A percentile compares a stretch with the other conserved stretches of the same genome.
These are phyloP conservation scores for Euleptes europaea DNA, from an alignment of 2,113 vertebrate genomes.

Conservation along the genomic window DNA sequence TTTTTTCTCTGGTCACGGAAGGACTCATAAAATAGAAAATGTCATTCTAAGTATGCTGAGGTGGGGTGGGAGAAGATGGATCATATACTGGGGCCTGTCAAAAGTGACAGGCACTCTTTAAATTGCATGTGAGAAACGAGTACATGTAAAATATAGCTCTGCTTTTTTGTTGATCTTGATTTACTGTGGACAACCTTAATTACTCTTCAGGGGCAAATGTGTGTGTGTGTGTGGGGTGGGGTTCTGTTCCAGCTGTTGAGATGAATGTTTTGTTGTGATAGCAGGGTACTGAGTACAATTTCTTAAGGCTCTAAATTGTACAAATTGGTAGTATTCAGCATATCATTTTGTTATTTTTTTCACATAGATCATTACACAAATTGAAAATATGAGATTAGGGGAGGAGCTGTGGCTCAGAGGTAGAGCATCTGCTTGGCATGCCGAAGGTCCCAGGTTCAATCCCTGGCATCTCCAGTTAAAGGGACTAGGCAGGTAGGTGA, in stretches of 20 bases:
- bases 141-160: slow-evolving; percentile 4
- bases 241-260: neutral
- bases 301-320: neutral
- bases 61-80: slow-evolving; percentile 4
- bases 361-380: neutral
- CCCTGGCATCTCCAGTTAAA: no score
- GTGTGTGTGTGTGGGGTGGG: neutral
- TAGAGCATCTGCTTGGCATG: no score
- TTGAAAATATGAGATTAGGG: slow-evolving; percentile 14
- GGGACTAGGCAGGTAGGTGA: no score
- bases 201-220: neutral
- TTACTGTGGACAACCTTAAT: slow-evolving; percentile 15
- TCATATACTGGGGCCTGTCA: slow-evolving; percentile 24
- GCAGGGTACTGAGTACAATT: neutral
- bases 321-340: neutral
- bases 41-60: neutral
- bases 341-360: neutral
- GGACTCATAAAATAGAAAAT: slow-evolving; percentile 21
- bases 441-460: no score
- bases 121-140: slow-evolving; percentile 22
- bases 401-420: no score
- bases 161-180: slow-evolving; percentile 24
- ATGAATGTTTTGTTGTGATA: neutral
- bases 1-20: slow-evolving; percentile 3
- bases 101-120: neutral